Base-by-base conservation (phyloP, 2,113 vertebrate genomes). In the Pelvicachromis taeniatus region DNA sequence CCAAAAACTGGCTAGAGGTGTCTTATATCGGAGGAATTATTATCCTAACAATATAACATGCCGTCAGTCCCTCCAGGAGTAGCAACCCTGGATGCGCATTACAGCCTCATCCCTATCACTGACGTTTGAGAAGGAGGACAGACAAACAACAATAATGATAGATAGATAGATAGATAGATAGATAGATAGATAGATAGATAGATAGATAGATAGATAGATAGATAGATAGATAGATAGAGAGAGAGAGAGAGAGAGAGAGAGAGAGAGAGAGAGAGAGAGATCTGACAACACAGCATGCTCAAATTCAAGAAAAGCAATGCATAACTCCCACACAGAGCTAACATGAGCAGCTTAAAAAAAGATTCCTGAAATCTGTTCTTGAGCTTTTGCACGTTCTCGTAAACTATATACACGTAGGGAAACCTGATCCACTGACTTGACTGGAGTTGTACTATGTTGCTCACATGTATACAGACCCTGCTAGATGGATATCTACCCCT, bases 21-120 rank as follows among this genome's bases (percentile, higher is more conserved):
- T 95, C 93, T 92, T 92, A 91, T 91, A 94, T 95, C 89, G 83
- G 59, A 91, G 85, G 88, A 95, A 92, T 94, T 91, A 94, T 95
- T 92, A 94, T 93, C 90, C 92, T 94, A 89, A 92, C 85, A 87
- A 91, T 95, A 91, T 92, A 94, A 94, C 87, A 92, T 92, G 85
- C 91, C 89, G 65, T 90, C 92, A 93, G 93, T 87, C 84, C 84
- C 83, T 89, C 78, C 83, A 88, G 84, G 81, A 89, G 89, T 3
- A 78, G 80, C 80, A 85, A 42, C 78, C 82, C 83, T 77, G 5
- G 53, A 77, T 91, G 78, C 83, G 55, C 58, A 85, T 78, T 81
- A 82, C 77, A 89, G 77, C 75, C 82, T 83, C 14, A 56, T 90
- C 78, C 59, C 80, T 83, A 89, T 89, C 82, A 81, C 80, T 86